Base-by-base conservation (phyloP, 2,113 vertebrate species). In the Hemichromis elongatus region DNA sequence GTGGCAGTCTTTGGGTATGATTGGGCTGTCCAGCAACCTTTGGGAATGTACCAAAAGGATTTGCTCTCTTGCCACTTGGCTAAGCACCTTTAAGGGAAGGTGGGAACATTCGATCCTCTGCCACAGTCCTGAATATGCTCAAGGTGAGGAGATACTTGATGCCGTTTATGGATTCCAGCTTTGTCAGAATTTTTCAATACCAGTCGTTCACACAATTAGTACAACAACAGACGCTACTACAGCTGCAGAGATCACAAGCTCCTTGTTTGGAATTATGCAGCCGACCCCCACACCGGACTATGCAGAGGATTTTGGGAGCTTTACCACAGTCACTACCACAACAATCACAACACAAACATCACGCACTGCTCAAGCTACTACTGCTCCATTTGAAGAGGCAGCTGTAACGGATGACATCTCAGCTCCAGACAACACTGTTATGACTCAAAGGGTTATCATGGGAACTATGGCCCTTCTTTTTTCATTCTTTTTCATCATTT, bases 401-500 rank as follows among this genome's bases (percentile, higher is more conserved):
- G 96, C 97, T 86, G 97, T 97, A 91, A 98, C 98, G 1, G 98
- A 98, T 91, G 97, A 97, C 92, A 96, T 97, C 91, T 94, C 96
- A 0, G 96, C 97, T 91, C 96, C 96, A 94, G 98, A 98, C 97
- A 99, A 98, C 96, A 98, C 97, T 89, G 96, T 98, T 92, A 98
- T 99, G 96, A 99, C 98, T 94, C 98, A 99, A 89, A 96, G 97
- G 95, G 98, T 99, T 95, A 99, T 99, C 95, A 98, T 98, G 86
- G 98, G 98, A 96, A 99, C 98, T 95, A 99, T 99, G 98, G 98
- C 97, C 96, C 98, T 99, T 95, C 96, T 99, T 90, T 99, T 99
- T 97, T 98, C 98, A 93, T 99, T 99, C 96, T 99, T 99, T 97
- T 97, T 99, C 98, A 98, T 99, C 94, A 98, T 99, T 97, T 98